phyloP scores from a whole-genome alignment of 2,797 vertebrate species.

The Craterocephalus amniculus region DNA sequence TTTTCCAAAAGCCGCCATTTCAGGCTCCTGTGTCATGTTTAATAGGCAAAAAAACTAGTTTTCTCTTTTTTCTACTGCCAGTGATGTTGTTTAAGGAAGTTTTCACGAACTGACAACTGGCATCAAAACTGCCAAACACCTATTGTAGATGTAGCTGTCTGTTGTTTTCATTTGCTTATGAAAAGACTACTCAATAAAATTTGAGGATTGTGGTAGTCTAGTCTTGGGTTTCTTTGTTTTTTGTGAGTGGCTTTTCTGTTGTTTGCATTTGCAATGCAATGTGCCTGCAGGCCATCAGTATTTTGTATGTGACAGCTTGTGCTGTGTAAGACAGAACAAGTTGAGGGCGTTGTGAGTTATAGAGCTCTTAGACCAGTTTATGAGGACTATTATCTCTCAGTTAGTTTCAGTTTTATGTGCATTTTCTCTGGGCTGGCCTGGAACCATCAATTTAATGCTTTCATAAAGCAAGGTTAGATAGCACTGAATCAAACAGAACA shows the following conservation, averaged over 20 bases:
- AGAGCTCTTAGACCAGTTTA: constrained; percentile 87
- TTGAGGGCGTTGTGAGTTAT: constrained; percentile 78
- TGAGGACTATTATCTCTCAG: constrained; percentile 93
- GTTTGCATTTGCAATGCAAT: constrained; percentile 41
- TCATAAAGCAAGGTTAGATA: constrained; percentile 86
- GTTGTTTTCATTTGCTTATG: not conserved
- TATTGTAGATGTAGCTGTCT: not conserved
- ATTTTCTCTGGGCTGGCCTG: constrained; percentile 96
- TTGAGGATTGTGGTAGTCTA: not conserved
- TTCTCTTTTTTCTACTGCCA: not conserved
- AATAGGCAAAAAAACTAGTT: not conserved
- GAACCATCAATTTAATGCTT: constrained; percentile 96
- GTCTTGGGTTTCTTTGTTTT: not conserved
- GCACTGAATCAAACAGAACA: constrained; percentile 80
- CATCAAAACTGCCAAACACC: not conserved
- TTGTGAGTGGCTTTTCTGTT: constrained; percentile 15
- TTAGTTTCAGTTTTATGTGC: constrained; percentile 98
- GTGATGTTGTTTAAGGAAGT: not conserved
- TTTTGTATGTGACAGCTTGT: constrained; percentile 69
- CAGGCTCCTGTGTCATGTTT: not conserved
- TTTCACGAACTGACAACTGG: constrained; percentile 5
- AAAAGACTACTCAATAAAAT: not conserved
- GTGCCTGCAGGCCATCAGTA: constrained; percentile 49
- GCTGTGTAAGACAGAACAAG: constrained; percentile 70
- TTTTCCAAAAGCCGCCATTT: not conserved